phyloP scores from a whole-genome alignment of 2,113 vertebrate genomes.

The Corvus moneduloides region DNA sequence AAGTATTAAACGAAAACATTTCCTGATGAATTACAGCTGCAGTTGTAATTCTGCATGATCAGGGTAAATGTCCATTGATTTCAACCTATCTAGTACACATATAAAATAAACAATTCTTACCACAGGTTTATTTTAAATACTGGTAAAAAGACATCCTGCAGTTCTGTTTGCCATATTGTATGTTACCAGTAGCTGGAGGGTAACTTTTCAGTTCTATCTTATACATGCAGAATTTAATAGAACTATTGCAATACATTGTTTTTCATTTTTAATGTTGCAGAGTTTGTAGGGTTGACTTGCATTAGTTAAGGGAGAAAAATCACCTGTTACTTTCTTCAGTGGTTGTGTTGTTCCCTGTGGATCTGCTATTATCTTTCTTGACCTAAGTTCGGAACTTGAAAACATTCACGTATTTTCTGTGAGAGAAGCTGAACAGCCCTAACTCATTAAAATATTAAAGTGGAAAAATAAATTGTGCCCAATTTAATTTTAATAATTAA shows the following conservation, averaged over 20 bases:
- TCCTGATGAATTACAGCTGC: neutral
- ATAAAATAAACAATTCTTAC: neutral
- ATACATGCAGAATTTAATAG: neutral
- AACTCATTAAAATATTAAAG: neutral
- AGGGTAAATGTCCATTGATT: neutral
- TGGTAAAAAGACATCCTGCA: neutral
- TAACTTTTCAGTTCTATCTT: neutral
- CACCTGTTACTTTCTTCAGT: neutral
- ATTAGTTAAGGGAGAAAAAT: neutral
- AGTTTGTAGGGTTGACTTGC: neutral
- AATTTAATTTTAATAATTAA: conserved; percentile 13
- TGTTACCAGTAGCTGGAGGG: neutral
- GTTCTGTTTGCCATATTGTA: neutral
- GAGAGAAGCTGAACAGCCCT: neutral
- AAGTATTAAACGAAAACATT: neutral
- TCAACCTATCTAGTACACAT: neutral
- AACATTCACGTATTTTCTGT: neutral
- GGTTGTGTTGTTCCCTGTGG: neutral
- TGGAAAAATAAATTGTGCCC: neutral
- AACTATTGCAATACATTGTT: neutral
- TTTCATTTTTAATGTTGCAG: neutral
- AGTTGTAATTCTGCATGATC: neutral
- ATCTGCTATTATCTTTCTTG: neutral
- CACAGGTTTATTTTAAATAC: neutral
- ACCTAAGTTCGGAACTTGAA: neutral